phyloP scores from a whole-genome alignment of 2,113 vertebrate species.

The Pterocles gutturalis region DNA sequence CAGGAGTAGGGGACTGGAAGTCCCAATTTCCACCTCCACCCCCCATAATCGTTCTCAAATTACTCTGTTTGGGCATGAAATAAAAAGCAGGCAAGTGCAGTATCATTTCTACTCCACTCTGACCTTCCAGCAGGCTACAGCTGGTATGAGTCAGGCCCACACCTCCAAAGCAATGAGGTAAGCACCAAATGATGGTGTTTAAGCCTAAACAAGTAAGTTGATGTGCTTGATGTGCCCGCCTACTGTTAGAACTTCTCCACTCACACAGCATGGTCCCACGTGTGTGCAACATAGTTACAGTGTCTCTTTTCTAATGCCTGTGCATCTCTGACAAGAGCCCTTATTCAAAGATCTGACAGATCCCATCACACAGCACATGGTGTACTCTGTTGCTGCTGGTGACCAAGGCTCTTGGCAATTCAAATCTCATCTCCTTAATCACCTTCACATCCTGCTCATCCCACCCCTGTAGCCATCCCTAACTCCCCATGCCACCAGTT shows the following conservation, averaged over 20 bases:
- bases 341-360: not conserved
- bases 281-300: not conserved
- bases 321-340: not conserved
- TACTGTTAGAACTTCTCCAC: not conserved
- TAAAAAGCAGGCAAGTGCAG: not conserved
- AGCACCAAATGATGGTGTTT: not conserved
- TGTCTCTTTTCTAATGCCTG: not conserved
- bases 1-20: not conserved
- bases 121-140: not conserved
- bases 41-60: fast-evolving
- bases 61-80: not conserved
- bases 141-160: not conserved
- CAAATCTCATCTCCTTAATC: not conserved
- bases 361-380: not conserved
- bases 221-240: not conserved
- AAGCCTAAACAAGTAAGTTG: not conserved
- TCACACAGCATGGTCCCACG: fast-evolving
- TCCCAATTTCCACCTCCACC: not conserved
- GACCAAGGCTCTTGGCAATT: not conserved
- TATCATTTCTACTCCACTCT: not conserved
- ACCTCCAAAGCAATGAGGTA: not conserved
- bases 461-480: not conserved
- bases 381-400: not conserved
- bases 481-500: not conserved
- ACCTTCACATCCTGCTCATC: not conserved